Base-by-base conservation (phyloP, 1,140 invertebrate genomes). In the Hylaeus anthracinus region DNA sequence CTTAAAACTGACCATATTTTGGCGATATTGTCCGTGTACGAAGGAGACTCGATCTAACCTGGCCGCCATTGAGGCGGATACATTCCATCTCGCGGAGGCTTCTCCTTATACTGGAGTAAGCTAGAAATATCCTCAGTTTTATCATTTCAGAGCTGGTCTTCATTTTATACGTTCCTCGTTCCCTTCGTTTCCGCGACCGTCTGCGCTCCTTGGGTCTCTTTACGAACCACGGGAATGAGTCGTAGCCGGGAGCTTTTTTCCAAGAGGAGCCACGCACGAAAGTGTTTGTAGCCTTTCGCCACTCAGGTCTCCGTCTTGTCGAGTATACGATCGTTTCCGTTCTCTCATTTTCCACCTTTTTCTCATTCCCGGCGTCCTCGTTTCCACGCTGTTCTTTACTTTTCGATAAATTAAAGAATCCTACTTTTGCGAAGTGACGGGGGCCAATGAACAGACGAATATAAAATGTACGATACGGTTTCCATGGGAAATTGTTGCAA, bases 71-170 rank as follows among this genome's bases (percentile, higher is more conserved):
- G 55, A 78, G 70, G 64, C 65, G 43, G 70, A 58, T 53, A 78
- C 78, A 78, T 86, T 83, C 76, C 72, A 83, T 76, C 61, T 79
- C n/a, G 5, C 55, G 48, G 6, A 70, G 73, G 12, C 73, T 48
- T 70, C 41, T 26, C 51, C 65, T 77, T 77, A 76, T 77, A 56
- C 66, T 26, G n/a, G 79, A 65, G 76, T 83, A 86, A 83, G 81
- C 84, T 83, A 70, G 72, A 86, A 86, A 86, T 86, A 86, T 86
- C 65, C 84, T 86, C 72, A 79, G 81, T 86, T 86, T 86, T 86
- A 86, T 86, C 85, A 86, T 86, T 86, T 86, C 84, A 86, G 67
- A 83, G 72, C 72, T 79, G 81, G 84, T 77, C 81, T 83, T 86
- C 81, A 64, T 86, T 87, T 87, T 86, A 81, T 84, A 86, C 85